Evolutionary conservation across 2,888 invertebrate genomes (phyloP).

Genomic region (Tetropium fuscum): DNA sequence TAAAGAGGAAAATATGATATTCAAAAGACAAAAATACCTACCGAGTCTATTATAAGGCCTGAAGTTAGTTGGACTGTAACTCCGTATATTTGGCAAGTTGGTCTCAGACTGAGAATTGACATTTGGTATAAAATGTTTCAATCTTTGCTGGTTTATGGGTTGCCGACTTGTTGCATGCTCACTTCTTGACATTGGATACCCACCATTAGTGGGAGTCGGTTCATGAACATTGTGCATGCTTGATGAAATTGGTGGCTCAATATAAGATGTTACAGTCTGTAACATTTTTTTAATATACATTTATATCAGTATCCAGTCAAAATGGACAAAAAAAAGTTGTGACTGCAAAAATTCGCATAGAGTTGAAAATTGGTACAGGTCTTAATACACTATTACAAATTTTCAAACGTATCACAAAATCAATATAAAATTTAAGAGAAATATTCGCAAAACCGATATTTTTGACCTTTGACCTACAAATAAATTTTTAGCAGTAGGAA

Average conservation of each 20-base stretch:
- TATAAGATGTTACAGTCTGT: constrained; percentile 65
- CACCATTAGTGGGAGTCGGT: constrained; percentile 52
- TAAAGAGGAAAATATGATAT: too few relatives aligned
- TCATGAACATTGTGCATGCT: constrained; percentile 66
- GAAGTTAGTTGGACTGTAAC: constrained; percentile 62
- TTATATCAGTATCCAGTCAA: too few relatives aligned
- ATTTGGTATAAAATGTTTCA: constrained; percentile 56
- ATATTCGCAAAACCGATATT: too few relatives aligned
- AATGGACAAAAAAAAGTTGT: too few relatives aligned
- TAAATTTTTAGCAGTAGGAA: too few relatives aligned
- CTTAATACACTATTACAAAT: too few relatives aligned
- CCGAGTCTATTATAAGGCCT: constrained; percentile 58
- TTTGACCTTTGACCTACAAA: too few relatives aligned
- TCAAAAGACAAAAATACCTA: constrained; percentile 40
- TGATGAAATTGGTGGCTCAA: constrained; percentile 66
- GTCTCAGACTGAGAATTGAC: constrained; percentile 65
- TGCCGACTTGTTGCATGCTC: constrained; percentile 51
- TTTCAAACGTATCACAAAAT: too few relatives aligned
- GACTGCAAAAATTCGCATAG: too few relatives aligned
- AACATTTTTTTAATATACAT: too few relatives aligned
- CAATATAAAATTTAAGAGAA: too few relatives aligned
- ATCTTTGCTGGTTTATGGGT: constrained; percentile 47
- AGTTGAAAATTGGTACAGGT: too few relatives aligned
- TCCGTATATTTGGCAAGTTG: constrained; percentile 62
- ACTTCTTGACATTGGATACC: constrained; percentile 56